A percentile compares a stretch with the other conserved stretches of the same genome.
Evolutionary conservation across 2,113 vertebrate species (phyloP).

Genomic region (Choloepus hoffmanni): DNA sequence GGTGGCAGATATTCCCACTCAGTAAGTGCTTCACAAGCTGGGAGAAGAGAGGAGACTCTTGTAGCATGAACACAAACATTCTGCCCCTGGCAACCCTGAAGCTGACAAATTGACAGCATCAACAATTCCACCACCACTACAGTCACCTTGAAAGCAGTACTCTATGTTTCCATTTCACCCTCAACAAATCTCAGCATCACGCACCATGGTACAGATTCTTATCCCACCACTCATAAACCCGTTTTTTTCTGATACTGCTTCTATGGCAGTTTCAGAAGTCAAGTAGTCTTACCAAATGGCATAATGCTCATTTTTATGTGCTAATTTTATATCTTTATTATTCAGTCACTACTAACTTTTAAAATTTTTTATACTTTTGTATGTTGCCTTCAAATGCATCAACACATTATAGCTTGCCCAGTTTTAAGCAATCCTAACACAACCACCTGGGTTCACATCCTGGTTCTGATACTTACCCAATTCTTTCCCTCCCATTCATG

Average conservation of each 20-base stretch:
- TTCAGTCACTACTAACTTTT: not conserved
- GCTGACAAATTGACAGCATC: not conserved
- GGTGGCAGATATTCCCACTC: constrained; percentile 99
- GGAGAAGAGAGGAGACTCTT: constrained; percentile 41
- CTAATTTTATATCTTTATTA: constrained; percentile 31
- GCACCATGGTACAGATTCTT: not conserved
- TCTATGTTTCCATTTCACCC: not conserved
- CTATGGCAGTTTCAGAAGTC: not conserved
- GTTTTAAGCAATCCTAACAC: constrained; percentile 47
- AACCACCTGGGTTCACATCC: not conserved
- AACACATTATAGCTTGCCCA: constrained; percentile 6
- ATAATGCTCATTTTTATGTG: not conserved
- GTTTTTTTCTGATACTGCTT: not conserved
- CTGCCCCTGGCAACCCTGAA: not conserved
- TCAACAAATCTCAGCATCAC: not conserved
- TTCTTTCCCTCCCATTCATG: not conserved
- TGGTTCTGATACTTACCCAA: not conserved
- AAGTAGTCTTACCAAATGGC: not conserved
- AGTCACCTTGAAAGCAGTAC: not conserved
- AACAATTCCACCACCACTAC: not conserved
- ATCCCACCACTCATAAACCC: not conserved
- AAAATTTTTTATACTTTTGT: not conserved
- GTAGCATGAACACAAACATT: constrained; percentile 26
- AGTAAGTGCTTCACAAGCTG: constrained; percentile 97
- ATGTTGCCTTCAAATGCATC: not conserved